Evolutionary conservation across 2,113 vertebrate species (phyloP).

Genomic region (Phycodurus eques): DNA sequence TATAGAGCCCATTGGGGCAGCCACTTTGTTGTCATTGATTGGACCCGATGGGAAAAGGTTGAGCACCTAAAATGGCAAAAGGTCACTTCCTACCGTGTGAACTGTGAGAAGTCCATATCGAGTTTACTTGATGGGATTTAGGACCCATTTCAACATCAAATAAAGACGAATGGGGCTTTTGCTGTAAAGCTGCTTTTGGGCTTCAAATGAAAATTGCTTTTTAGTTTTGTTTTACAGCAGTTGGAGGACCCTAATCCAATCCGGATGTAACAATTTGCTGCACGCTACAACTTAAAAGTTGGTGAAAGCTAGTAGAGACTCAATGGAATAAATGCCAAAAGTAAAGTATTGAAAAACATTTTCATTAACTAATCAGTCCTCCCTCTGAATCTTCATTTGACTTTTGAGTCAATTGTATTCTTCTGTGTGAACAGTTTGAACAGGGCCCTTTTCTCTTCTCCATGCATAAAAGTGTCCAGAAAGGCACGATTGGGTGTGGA

Average conservation of each 20-base stretch:
- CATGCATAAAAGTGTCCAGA: too few species aligned
- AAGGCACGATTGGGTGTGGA: too few species aligned
- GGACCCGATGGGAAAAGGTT: constrained; percentile 75
- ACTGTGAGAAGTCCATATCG: constrained; percentile 57
- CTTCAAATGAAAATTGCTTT: constrained; percentile 47
- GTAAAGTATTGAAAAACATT: neutral
- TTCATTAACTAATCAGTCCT: neutral
- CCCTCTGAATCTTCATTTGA: too few species aligned
- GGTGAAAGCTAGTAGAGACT: neutral
- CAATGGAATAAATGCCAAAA: neutral
- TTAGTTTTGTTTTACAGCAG: constrained; percentile 28
- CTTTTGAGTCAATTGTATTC: too few species aligned
- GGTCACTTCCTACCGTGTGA: constrained; percentile 68
- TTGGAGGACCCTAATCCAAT: constrained; percentile 22
- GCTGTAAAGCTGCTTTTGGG: constrained; percentile 39
- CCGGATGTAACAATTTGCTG: constrained; percentile 21
- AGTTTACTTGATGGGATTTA: constrained; percentile 57
- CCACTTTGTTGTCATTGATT: constrained; percentile 77
- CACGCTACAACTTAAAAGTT: constrained; percentile 33
- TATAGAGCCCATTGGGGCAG: constrained; percentile 46
- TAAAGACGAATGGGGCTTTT: constrained; percentile 47
- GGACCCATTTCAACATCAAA: constrained; percentile 54
- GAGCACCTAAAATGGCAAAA: constrained; percentile 66
- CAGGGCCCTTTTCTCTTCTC: too few species aligned
- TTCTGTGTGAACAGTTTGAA: too few species aligned